Evolutionary conservation across 2,113 vertebrate genomes (phyloP).

Genomic region (Microtus richardsoni): DNA sequence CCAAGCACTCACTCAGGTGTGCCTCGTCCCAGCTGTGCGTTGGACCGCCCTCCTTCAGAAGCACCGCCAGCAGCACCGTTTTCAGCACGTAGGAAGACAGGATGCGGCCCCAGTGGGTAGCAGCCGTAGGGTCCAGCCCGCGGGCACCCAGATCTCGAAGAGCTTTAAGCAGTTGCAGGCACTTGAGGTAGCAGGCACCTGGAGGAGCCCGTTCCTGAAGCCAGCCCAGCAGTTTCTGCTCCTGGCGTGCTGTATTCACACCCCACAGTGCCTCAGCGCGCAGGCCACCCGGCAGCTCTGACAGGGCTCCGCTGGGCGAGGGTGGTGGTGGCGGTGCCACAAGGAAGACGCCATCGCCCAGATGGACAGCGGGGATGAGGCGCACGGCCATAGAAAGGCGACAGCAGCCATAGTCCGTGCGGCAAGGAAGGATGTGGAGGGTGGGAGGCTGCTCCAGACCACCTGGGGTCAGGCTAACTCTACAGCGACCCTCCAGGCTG

Average conservation of each 20-base stretch:
- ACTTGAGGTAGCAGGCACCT: slow-evolving; percentile 92
- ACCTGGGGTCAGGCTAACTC: slow-evolving; percentile 85
- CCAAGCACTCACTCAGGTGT: slow-evolving; percentile 88
- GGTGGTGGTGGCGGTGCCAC: slow-evolving; percentile 79
- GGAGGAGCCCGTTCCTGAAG: slow-evolving; percentile 87
- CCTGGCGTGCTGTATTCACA: slow-evolving; percentile 88
- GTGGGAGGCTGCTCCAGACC: slow-evolving; percentile 86
- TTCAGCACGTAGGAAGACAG: slow-evolving; percentile 92
- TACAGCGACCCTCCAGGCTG: slow-evolving; percentile 90
- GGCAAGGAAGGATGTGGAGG: slow-evolving; percentile 89
- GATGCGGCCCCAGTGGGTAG: slow-evolving; percentile 86
- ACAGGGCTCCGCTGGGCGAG: not conserved
- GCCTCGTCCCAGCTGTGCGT: slow-evolving; percentile 87
- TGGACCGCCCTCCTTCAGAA: slow-evolving; percentile 82
- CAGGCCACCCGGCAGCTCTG: slow-evolving; percentile 57
- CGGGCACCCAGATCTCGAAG: slow-evolving; percentile 89
- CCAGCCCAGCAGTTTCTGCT: slow-evolving; percentile 91
- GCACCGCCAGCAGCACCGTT: slow-evolving; percentile 87
- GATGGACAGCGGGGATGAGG: slow-evolving; percentile 90
- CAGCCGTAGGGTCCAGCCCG: slow-evolving; percentile 84
- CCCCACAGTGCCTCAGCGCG: slow-evolving; percentile 86
- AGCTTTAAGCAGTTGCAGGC: slow-evolving; percentile 92
- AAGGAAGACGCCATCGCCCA: slow-evolving; percentile 90
- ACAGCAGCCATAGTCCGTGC: slow-evolving; percentile 93
- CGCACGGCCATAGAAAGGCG: slow-evolving; percentile 93